phyloP scores from a whole-genome alignment of 2,797 vertebrate genomes.

The Acanthornis magna region DNA sequence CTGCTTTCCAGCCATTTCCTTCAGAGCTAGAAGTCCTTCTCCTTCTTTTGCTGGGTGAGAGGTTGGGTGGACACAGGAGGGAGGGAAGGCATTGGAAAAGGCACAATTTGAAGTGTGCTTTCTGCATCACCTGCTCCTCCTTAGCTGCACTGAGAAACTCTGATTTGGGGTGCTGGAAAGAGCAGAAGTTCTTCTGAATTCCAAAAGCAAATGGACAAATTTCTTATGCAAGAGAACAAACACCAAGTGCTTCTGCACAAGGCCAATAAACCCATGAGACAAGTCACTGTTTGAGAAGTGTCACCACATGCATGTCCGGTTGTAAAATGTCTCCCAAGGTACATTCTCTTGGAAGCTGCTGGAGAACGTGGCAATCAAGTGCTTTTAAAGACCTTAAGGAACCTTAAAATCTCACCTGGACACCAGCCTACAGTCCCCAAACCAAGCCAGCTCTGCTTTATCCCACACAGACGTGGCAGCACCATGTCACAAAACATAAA shows the following conservation, averaged over 20 bases:
- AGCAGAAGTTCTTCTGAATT: not conserved
- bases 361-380: fast-evolving
- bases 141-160: not conserved
- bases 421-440: not conserved
- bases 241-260: not conserved
- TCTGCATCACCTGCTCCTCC: not conserved
- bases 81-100: not conserved
- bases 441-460: not conserved
- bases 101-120: not conserved
- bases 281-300: not conserved
- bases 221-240: not conserved
- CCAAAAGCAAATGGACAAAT: not conserved
- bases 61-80: not conserved
- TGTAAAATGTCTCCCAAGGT: not conserved
- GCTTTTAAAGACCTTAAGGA: not conserved
- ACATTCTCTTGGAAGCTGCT: not conserved
- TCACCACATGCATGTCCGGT: fast-evolving
- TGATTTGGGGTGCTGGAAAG: not conserved
- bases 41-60: not conserved
- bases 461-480: fast-evolving
- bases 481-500: not conserved
- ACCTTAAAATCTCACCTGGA: not conserved
- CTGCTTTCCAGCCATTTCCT: not conserved
- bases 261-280: not conserved
- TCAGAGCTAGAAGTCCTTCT: not conserved